These are phyloP conservation scores for Acanthacorydalis orientalis DNA, from an alignment of 2,888 invertebrate species.

Conservation along the genomic window DNA sequence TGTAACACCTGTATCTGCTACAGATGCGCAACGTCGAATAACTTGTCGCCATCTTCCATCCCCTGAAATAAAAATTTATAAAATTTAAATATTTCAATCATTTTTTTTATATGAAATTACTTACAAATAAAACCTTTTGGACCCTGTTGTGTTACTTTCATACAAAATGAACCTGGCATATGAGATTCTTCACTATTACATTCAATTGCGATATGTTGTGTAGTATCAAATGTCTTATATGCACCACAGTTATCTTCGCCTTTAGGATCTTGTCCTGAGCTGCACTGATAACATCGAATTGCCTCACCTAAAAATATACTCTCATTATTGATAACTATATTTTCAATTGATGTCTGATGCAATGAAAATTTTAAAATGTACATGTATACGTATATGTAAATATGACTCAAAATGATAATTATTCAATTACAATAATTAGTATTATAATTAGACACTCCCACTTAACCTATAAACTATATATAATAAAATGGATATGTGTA, in stretches of 20 bases:
- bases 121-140: slow-evolving; percentile 89
- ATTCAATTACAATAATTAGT: too few species aligned
- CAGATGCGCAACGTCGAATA: slow-evolving; percentile 74
- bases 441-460: too few species aligned
- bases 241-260: slow-evolving; percentile 82
- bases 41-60: slow-evolving; percentile 90
- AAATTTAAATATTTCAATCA: neutral
- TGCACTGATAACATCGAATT: slow-evolving; percentile 88
- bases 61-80: slow-evolving; percentile 41
- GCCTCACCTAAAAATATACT: slow-evolving; percentile 34
- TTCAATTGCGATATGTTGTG: slow-evolving; percentile 77
- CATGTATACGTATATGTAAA: too few species aligned
- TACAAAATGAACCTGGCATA: slow-evolving; percentile 90
- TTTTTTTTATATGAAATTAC: slow-evolving; percentile 23
- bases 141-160: slow-evolving; percentile 87
- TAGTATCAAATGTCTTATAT: slow-evolving; percentile 66
- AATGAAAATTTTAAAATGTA: neutral
- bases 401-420: too few species aligned
- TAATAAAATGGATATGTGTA: too few species aligned
- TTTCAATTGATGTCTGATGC: too few species aligned
- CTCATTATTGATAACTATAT: slow-evolving; percentile 2
- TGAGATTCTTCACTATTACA: slow-evolving; percentile 88
- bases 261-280: slow-evolving; percentile 66
- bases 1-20: slow-evolving; percentile 79
- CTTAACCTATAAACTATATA: neutral